Percentiles rank a stretch among this genome's conserved stretches.
phyloP scores from a whole-genome alignment of 2,797 vertebrate genomes.

The Neomorphus geoffroyi region DNA sequence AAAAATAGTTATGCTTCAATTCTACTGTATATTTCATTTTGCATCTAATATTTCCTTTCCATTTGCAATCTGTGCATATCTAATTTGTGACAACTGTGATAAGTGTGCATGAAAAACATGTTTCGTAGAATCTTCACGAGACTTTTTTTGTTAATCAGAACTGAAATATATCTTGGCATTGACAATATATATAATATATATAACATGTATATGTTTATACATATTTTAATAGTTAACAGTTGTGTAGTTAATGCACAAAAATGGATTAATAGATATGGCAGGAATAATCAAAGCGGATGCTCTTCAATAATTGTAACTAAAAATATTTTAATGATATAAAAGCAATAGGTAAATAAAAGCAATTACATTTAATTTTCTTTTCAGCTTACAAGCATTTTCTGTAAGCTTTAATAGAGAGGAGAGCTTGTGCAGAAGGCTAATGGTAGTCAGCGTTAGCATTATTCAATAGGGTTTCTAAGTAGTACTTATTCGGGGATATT shows the following conservation, averaged over 20 bases:
- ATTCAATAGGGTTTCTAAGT: conserved; percentile 64
- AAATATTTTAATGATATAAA: conserved; percentile 81
- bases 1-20: conserved; percentile 70
- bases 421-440: conserved; percentile 60
- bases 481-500: conserved; percentile 55
- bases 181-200: conserved; percentile 59
- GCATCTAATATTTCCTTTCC: conserved; percentile 69
- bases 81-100: conserved; percentile 79
- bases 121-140: conserved; percentile 69
- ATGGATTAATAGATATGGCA: conserved; percentile 71
- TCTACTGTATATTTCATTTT: conserved; percentile 68
- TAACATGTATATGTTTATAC: not conserved
- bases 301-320: conserved; percentile 74
- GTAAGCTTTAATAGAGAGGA: conserved; percentile 38
- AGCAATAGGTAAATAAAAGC: conserved; percentile 80
- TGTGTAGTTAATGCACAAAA: conserved; percentile 55
- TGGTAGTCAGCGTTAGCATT: conserved; percentile 48
- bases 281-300: conserved; percentile 69
- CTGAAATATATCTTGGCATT: conserved; percentile 74
- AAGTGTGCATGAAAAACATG: conserved; percentile 71
- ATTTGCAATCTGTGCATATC: conserved; percentile 71
- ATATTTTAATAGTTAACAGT: conserved; percentile 71
- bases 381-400: conserved; percentile 44
- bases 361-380: conserved; percentile 74
- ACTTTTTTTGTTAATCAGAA: conserved; percentile 76